Evolutionary conservation across 2,113 vertebrate species (phyloP).

Genomic region (Sterrhoptilus dennistouni): DNA sequence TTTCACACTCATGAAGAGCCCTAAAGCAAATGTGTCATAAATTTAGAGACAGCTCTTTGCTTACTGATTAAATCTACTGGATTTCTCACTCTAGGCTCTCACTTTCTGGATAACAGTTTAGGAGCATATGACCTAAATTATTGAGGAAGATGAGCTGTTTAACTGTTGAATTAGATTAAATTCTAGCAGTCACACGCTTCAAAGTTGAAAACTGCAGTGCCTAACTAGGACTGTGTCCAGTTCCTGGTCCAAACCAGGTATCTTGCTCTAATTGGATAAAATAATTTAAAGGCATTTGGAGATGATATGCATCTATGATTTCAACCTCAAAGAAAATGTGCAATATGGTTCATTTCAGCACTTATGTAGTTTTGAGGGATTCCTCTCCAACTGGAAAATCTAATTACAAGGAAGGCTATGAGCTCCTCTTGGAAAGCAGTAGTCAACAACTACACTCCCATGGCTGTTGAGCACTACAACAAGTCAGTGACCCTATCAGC

Average conservation of each 20-base stretch:
- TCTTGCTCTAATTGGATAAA: background rate
- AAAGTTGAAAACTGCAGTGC: background rate
- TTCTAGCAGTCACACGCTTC: background rate
- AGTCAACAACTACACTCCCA: background rate
- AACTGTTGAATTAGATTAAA: background rate
- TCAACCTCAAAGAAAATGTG: background rate
- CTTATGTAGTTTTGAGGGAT: background rate
- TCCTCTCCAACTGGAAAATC: constrained; percentile 1
- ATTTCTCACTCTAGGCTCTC: background rate
- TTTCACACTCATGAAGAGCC: background rate
- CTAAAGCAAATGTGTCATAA: background rate
- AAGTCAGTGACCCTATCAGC: background rate
- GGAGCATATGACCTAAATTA: background rate
- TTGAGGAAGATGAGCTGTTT: background rate
- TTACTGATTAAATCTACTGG: background rate
- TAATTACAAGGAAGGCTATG: background rate
- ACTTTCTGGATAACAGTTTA: background rate
- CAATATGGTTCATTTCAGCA: background rate
- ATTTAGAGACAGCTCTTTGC: background rate
- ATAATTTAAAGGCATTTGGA: background rate
- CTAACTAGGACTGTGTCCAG: background rate
- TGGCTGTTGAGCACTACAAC: background rate
- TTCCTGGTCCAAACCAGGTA: background rate
- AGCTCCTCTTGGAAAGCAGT: background rate
- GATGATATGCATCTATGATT: background rate